Evolutionary conservation across 2,888 invertebrate species (phyloP), one percentile per base, ranked within the genome.

Genomic region (Mythimna albipuncta): DNA sequence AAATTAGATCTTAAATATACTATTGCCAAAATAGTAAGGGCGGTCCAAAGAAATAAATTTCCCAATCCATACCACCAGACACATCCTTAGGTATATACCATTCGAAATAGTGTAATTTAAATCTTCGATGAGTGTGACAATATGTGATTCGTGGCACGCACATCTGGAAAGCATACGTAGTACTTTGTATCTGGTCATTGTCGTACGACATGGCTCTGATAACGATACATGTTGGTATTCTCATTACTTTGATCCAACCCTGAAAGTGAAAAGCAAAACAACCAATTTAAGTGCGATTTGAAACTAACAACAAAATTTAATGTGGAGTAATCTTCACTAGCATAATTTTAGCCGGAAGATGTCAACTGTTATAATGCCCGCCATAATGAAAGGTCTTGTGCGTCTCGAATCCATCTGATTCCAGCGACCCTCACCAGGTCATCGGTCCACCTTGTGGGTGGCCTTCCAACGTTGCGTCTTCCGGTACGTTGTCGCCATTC

Each of bases 141-240:
- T 89, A 89, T 0, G 85, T 75, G 21, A 94, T 91, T 0, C 94
- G 89, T 0, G 93, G 92, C 0, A 94, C 93, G 66, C 94, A 94
- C 0, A 94, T 79, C 77, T 93, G 93, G 76, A 94, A 94, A 21
- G 85, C 86, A 75, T 87, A 93, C 0, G 92, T 72, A 0, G 93
- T 93, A 54, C 87, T 89, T 9, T 90, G 84, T 38, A 93, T 89
- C 11, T 80, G 44, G 32, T 94, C 90, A 2, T 75, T 70, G 59
- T 88, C 86, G 50, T 84, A 89, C 0, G 93, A 66, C 0, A 65
- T 84, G 0, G 88, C 92, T 78, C 90, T 88, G 0, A 94, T 52
- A 7, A 90, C 16, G 0, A 94, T 93, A 77, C 94, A 94, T 0
- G 90, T 91, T 2, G 94, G 94, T n/a, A 94, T 91, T 73, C 93